phyloP scores from a whole-genome alignment of 2,113 vertebrate genomes.

The Heterotilapia buettikoferi region DNA sequence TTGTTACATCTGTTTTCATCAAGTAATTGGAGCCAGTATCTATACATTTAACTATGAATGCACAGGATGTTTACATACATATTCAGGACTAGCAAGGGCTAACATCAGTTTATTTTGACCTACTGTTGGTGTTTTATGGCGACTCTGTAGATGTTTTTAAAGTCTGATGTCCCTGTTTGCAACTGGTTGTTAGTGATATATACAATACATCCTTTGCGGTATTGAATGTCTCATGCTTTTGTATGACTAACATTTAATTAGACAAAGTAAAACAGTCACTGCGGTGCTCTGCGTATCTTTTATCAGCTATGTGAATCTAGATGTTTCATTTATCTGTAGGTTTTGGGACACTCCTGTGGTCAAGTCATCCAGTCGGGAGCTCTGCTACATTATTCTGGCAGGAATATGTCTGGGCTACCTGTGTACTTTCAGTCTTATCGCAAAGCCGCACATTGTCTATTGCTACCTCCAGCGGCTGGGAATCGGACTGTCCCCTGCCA shows the following conservation, averaged over 20 bases:
- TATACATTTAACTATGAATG: neutral
- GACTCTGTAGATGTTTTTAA: neutral
- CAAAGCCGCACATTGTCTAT: conserved; percentile 88
- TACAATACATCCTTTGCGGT: neutral
- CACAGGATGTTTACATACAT: neutral
- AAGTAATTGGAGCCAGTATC: conserved; percentile 43
- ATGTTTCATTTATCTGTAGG: conserved; percentile 36
- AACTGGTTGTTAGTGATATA: neutral
- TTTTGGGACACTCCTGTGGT: conserved; percentile 97
- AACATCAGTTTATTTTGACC: neutral
- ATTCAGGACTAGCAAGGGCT: neutral
- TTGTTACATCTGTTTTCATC: conserved; percentile 91
- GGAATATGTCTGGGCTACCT: conserved; percentile 95
- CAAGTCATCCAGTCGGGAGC: conserved; percentile 95
- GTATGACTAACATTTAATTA: neutral
- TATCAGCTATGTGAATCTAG: neutral
- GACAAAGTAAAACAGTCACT: neutral
- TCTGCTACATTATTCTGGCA: conserved; percentile 96
- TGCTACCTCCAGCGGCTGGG: conserved; percentile 95
- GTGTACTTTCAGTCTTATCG: conserved; percentile 95
- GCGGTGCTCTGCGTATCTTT: fast-evolving
- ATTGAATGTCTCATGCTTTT: neutral
- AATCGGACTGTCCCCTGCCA: conserved; percentile 94
- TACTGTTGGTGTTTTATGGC: neutral
- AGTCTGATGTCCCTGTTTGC: neutral